phyloP scores from a whole-genome alignment of 2,797 vertebrate species.

The Craterocephalus amniculus region DNA sequence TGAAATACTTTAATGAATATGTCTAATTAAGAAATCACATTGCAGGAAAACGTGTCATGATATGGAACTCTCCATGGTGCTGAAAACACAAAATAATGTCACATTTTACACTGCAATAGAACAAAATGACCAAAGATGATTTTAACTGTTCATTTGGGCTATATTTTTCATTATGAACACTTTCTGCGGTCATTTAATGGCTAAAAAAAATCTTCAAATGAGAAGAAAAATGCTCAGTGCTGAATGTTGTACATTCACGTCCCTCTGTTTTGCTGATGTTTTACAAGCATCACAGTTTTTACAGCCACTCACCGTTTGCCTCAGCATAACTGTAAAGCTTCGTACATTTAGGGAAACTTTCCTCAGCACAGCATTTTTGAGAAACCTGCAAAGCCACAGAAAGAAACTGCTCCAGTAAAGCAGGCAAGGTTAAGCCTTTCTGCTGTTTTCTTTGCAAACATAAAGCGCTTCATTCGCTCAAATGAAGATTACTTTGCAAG shows the following conservation, averaged over 20 bases:
- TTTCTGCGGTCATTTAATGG: background rate
- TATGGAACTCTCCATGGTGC: conserved; percentile 22
- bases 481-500: conserved; percentile 9
- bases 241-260: conserved; percentile 14
- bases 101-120: background rate
- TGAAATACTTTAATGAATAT: no score
- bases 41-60: background rate
- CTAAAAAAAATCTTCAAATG: background rate
- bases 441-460: background rate
- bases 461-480: background rate
- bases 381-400: conserved; percentile 32
- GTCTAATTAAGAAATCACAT: background rate
- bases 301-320: conserved; percentile 45
- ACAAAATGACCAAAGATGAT: background rate
- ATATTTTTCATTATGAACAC: background rate
- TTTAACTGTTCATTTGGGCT: background rate
- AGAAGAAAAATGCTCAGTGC: background rate
- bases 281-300: conserved; percentile 49
- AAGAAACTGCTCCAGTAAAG: conserved; percentile 18
- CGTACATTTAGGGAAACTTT: conserved; percentile 29
- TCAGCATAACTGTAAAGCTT: conserved; percentile 52
- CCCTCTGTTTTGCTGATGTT: conserved; percentile 63
- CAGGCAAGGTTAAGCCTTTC: background rate
- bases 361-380: conserved; percentile 43
- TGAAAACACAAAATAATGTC: background rate